Evolutionary conservation across 2,113 vertebrate species (phyloP).

Genomic region (Lota lota): DNA sequence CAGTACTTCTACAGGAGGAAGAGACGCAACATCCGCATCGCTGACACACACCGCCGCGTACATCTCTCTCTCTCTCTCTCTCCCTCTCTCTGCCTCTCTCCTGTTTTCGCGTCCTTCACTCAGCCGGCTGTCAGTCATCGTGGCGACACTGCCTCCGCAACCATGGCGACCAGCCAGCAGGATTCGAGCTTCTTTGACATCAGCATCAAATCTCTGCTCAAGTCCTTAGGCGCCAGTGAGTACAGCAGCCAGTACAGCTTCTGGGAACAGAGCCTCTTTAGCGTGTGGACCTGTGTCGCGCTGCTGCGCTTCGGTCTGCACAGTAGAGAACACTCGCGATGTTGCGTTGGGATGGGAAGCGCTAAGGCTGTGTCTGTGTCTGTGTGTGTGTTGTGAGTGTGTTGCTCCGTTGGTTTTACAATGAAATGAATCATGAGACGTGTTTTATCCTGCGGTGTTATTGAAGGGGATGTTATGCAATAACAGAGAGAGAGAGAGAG

Average conservation of each 20-base stretch:
- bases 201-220: slow-evolving; percentile 76
- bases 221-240: slow-evolving; percentile 77
- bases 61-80: slow-evolving; percentile 24
- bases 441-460: slow-evolving; percentile 20
- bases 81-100: slow-evolving; percentile 37
- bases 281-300: background rate
- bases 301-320: no score
- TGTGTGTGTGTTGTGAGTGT: slow-evolving; percentile 10
- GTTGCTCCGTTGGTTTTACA: background rate
- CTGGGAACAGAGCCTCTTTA: background rate
- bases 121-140: slow-evolving; percentile 64
- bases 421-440: background rate
- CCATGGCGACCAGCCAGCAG: slow-evolving; percentile 77
- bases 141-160: slow-evolving; percentile 69
- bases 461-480: slow-evolving; percentile 48
- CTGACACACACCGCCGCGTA: slow-evolving; percentile 43
- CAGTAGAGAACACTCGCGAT: background rate
- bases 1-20: slow-evolving; percentile 32
- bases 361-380: background rate
- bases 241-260: slow-evolving; percentile 29
- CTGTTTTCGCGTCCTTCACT: slow-evolving; percentile 53
- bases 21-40: slow-evolving; percentile 59
- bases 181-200: slow-evolving; percentile 78
- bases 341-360: background rate
- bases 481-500: slow-evolving; percentile 6